Base-by-base conservation (phyloP, 2,113 vertebrate genomes). In the Oncorhynchus mykiss region DNA sequence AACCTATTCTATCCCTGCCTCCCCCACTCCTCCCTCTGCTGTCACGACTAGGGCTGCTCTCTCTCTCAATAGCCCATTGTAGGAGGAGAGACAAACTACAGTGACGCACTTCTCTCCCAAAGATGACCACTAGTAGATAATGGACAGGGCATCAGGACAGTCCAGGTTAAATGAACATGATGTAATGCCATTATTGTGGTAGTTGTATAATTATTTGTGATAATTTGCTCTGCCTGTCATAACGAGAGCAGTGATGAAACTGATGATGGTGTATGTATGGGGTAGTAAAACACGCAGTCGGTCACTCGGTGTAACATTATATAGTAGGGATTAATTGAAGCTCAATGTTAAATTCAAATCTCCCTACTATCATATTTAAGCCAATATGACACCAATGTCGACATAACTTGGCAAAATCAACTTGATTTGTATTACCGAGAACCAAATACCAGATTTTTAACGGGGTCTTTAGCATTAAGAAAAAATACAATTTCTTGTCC, bases 41-140 rank as follows among this genome's bases (percentile, higher is more conserved):
- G 74, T 84, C 82, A 82, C 24, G 71, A 82, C 65, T 34, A 31
- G 67, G 49, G 12, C 71, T 13, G 29, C 49, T 74, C 68, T 68
- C 49, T n/a, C 45, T 72, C 25, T 80, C 9, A 24, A 84, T 75
- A 72, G 75, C 34, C 72, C 66, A 24, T 72, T 68, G 69, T 65
- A 68, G 71, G 72, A 75, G 78, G 31, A 12, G 69, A 72, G 57
- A 39, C 31, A 54, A 66, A 78, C 51, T 80, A 54, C 5, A 4
- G 57, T 85, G 88, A 88, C 78, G 65, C 22, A 65, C 73, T 62
- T 6, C 69, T 45, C 39, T 45, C 39, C 39, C 39, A 0, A 45
- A 11, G 39, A 45, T 9, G 8, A 2, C 39, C 39, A 45, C 9
- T 11, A 45, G 77, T 57, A 62, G 70, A 74, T 73, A 66, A 78